Base-by-base conservation (phyloP, 2,888 invertebrate species). In the Punctoribates punctum region DNA sequence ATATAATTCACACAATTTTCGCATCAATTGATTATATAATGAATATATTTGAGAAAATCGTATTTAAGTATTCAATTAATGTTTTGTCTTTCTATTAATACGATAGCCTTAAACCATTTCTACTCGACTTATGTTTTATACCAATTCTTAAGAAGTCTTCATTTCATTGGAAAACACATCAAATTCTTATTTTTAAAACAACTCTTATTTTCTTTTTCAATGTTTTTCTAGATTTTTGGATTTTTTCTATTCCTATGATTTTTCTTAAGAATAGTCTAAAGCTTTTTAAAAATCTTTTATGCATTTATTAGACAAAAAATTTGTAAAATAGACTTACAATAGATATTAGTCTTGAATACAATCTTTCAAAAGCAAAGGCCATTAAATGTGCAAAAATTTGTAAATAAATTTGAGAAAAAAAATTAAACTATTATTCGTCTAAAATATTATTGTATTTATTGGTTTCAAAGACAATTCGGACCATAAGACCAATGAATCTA, bases 331-430 rank as follows among this genome's bases (percentile, higher is more conserved):
- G n/a, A 48, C 48, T 57, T 25, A 8, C 9, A 57, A 57, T 57
- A 23, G 65, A 38, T 13, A 29, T 9, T 17, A 70, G 42, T 42
- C 67, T 70, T 70, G 42, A 70, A 70, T 70, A 70, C 70, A 70
- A 46, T 42, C 23, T 70, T 42, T 42, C 6, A 15, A 70, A 70
- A 42, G 20, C 23, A 70, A 46, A 46, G 70, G 70, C 70, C 46
- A 70, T 70, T 70, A 70, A 65, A 46, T 42, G 70, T 70, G 70
- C 70, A 70, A 70, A 70, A 67, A 34, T 29, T 65, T 65, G 70
- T 70, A 42, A 23, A 42, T 70, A 70, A 20, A 46, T 2, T 70
- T 13, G 5, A 38, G 20, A 70, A 70, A 42, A 9, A n/a, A 23
- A 46, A 29, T 23, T 9, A 23, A 70, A 62, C 42, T 70, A 23